A percentile compares a stretch with the other conserved stretches of the same genome.
These are phyloP conservation scores for Brachionus angularis DNA, from an alignment of 1,140 invertebrate genomes.

Conservation along the genomic window DNA sequence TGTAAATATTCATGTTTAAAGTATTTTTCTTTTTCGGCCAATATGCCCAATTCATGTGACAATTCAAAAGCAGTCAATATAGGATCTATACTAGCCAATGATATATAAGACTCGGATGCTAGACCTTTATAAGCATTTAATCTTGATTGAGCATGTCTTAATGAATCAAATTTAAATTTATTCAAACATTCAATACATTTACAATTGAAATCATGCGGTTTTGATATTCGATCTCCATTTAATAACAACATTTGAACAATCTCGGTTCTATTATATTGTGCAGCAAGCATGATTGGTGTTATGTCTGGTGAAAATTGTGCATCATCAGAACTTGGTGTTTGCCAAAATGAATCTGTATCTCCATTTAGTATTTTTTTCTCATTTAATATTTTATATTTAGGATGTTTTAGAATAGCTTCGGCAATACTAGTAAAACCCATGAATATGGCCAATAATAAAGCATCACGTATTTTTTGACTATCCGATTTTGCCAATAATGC, in stretches of 20 bases:
- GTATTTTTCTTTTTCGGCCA: constrained; percentile 44
- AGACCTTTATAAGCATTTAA: constrained; percentile 56
- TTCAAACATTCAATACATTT: constrained; percentile 62
- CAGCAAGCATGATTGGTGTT: constrained; percentile 52
- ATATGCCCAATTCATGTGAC: constrained; percentile 59
- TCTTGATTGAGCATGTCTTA: constrained; percentile 50
- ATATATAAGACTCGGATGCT: constrained; percentile 63
- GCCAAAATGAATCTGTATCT: constrained; percentile 43
- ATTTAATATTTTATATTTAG: constrained; percentile 48
- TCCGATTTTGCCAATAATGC: constrained; percentile 50
- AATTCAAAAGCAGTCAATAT: constrained; percentile 66
- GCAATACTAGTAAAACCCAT: constrained; percentile 55
- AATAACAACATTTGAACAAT: constrained; percentile 54
- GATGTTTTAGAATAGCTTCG: constrained; percentile 54
- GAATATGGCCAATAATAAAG: constrained; percentile 54
- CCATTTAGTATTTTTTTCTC: constrained; percentile 35
- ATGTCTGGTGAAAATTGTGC: constrained; percentile 52
- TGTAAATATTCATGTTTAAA: constrained; percentile 59
- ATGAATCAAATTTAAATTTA: constrained; percentile 55
- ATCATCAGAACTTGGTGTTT: constrained; percentile 43
- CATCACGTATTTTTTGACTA: constrained; percentile 53
- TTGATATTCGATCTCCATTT: constrained; percentile 54
- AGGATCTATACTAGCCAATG: constrained; percentile 65
- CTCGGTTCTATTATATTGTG: constrained; percentile 52
- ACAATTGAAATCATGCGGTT: constrained; percentile 65